These are phyloP conservation scores for Sebastes cheni DNA, from an alignment of 2,797 vertebrate species.

Conservation along the genomic window DNA sequence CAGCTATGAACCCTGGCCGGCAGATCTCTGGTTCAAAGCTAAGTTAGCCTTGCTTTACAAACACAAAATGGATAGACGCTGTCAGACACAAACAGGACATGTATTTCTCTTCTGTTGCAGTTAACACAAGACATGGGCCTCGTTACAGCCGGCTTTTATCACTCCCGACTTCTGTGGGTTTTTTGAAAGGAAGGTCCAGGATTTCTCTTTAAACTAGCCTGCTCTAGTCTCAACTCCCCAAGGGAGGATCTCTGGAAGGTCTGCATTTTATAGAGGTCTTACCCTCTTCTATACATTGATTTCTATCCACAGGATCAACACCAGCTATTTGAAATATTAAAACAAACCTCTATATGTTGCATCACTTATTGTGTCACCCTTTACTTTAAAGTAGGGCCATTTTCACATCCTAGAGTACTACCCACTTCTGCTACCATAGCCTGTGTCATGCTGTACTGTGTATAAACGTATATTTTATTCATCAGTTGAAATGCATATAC, in stretches of 20 bases:
- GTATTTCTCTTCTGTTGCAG: background rate
- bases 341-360: slow-evolving; percentile 3
- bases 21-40: background rate
- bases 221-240: background rate
- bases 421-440: background rate
- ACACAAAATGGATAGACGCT: background rate
- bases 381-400: background rate
- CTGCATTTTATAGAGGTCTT: slow-evolving; percentile 6
- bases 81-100: background rate
- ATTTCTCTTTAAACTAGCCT: background rate
- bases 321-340: slow-evolving; percentile 23
- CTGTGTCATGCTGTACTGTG: background rate
- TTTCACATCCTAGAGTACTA: background rate
- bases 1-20: background rate
- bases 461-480: slow-evolving; percentile 26
- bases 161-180: background rate
- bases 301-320: background rate
- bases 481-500: background rate
- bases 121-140: background rate
- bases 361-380: background rate
- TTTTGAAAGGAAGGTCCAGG: background rate
- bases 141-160: background rate
- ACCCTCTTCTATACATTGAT: background rate
- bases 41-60: background rate
- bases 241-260: slow-evolving; percentile 10